Conservation (phyloP, 2,113 vertebrate genomes). For the Indicator indicator region DNA sequence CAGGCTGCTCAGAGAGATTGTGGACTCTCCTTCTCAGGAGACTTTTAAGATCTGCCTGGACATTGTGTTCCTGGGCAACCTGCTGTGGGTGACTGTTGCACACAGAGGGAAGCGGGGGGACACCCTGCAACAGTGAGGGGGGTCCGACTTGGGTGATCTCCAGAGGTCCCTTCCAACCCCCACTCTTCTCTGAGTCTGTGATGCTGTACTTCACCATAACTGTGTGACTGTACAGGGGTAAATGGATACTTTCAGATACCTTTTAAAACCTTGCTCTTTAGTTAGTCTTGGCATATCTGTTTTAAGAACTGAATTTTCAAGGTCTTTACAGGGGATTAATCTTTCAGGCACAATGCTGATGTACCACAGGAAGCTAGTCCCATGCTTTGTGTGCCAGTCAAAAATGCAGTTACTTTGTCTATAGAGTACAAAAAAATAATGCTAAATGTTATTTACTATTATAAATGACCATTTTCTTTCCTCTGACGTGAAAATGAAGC, state of each 20-base stretch:
- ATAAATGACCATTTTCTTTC: neutral
- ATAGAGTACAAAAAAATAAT: fast-evolving
- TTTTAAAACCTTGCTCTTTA: neutral
- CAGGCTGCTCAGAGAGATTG: too few species aligned
- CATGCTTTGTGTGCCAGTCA: neutral
- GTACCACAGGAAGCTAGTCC: neutral
- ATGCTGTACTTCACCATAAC: too few species aligned
- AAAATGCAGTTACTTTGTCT: neutral
- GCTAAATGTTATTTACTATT: neutral
- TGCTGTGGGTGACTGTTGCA: too few species aligned
- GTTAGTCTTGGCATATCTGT: fast-evolving
- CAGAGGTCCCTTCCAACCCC: too few species aligned
- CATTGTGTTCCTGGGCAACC: too few species aligned
- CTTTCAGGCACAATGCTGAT: neutral
- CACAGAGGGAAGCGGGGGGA: too few species aligned
- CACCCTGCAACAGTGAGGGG: too few species aligned
- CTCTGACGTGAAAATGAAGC: neutral
- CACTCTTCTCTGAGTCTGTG: too few species aligned
- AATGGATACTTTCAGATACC: too few species aligned
- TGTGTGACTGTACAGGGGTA: fast-evolving
- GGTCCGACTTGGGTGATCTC: too few species aligned
- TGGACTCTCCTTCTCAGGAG: too few species aligned
- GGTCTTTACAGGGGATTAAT: neutral
- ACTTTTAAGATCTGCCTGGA: too few species aligned
- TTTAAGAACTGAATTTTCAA: neutral